Percentiles rank a stretch among this genome's conserved stretches.
Evolutionary conservation across 2,888 invertebrate genomes (phyloP).

Genomic region (Salticus scenicus): DNA sequence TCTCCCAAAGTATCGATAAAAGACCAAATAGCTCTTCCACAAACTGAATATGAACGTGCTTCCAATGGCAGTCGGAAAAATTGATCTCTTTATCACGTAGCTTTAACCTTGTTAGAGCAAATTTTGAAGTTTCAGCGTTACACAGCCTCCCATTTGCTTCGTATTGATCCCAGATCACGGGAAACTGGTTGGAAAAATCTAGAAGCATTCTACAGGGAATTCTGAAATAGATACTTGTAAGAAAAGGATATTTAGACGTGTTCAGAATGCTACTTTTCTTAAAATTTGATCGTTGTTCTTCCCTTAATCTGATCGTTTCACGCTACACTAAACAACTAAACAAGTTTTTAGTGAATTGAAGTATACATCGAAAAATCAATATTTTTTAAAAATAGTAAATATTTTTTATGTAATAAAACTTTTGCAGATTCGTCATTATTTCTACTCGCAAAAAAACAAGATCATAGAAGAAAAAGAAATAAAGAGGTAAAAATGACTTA

Average conservation of each 20-base stretch:
- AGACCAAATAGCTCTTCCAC: neutral
- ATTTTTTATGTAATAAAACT: no score
- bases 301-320: no score
- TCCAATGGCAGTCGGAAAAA: constrained; percentile 33
- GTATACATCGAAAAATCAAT: no score
- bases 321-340: no score
- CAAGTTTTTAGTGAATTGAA: no score
- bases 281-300: no score
- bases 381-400: no score
- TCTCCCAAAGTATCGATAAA: neutral
- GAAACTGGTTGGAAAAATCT: constrained; percentile 21
- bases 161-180: constrained; percentile 54
- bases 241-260: neutral
- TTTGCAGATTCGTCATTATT: no score
- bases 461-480: no score
- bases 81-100: constrained; percentile 65
- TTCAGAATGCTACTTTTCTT: no score
- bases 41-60: constrained; percentile 31
- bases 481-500: no score
- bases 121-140: constrained; percentile 49
- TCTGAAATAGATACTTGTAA: neutral
- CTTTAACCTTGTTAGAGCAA: constrained; percentile 68
- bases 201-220: neutral
- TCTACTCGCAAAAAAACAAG: no score
- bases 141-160: constrained; percentile 23